These are phyloP conservation scores for Lasioglossum baleicum DNA, from an alignment of 1,140 invertebrate species.

Conservation along the genomic window DNA sequence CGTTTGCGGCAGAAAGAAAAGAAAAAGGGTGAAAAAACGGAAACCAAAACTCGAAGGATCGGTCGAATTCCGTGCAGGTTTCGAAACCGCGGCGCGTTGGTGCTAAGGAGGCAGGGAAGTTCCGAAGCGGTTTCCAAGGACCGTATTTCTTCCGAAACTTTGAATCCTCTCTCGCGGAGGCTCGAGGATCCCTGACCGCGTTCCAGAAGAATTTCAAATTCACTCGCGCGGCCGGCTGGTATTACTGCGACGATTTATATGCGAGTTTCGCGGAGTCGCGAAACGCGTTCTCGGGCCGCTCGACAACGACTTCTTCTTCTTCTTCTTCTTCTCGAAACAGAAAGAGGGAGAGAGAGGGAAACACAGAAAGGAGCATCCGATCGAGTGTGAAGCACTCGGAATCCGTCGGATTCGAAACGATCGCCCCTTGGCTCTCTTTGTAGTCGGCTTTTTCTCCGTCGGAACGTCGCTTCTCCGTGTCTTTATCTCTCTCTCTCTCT, in stretches of 20 bases:
- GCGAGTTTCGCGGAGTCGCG: neutral
- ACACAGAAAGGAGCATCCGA: neutral
- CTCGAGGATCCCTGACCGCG: constrained; percentile 16
- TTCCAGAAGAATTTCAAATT: constrained; percentile 25
- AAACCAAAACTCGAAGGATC: neutral
- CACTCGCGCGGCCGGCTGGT: neutral
- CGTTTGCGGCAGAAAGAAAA: no score
- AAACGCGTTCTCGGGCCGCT: no score
- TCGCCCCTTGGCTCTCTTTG: neutral
- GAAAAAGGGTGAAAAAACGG: neutral
- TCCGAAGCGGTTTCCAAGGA: constrained; percentile 6
- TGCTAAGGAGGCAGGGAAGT: constrained; percentile 10
- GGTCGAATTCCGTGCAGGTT: constrained; percentile 5
- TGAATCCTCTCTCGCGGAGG: constrained; percentile 15
- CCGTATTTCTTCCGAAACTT: constrained; percentile 36
- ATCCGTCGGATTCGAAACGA: neutral
- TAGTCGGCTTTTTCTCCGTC: neutral
- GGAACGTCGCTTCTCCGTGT: no score
- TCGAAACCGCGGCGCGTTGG: neutral
- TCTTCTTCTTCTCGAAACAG: no score
- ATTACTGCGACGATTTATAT: constrained; percentile 18
- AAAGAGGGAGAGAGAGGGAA: no score
- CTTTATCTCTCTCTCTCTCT: neutral
- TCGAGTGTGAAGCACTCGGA: constrained; percentile 4
- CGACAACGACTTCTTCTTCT: no score